These are phyloP conservation scores for Teinopalpus imperialis DNA, from an alignment of 2,888 invertebrate genomes.

Conservation along the genomic window DNA sequence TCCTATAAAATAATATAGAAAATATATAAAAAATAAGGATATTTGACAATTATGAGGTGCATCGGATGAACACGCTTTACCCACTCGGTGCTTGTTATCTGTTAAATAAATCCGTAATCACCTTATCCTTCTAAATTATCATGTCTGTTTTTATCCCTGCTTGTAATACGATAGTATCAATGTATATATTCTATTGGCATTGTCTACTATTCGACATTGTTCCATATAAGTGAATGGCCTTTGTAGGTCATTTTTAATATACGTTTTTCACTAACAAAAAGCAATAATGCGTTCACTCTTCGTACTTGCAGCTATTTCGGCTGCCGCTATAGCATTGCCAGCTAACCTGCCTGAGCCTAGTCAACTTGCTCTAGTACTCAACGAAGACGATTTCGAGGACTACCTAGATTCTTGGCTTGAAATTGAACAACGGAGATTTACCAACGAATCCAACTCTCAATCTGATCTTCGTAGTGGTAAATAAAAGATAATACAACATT, in stretches of 20 bases:
- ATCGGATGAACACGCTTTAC: too few species aligned
- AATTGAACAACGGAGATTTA: conserved; percentile 46
- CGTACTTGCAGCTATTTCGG: conserved; percentile 37
- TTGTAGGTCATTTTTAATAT: not conserved
- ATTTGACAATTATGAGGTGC: too few species aligned
- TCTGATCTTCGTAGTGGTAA: conserved; percentile 50
- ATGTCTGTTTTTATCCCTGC: conserved; percentile 6
- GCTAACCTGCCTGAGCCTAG: conserved; percentile 52
- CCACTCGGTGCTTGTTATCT: not conserved
- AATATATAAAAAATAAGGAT: too few species aligned
- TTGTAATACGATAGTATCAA: conserved; percentile 4
- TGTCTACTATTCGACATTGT: conserved; percentile 8
- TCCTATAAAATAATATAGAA: too few species aligned
- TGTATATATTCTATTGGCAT: conserved; percentile 9
- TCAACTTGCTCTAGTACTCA: conserved; percentile 54
- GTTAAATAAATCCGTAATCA: conserved; percentile 1
- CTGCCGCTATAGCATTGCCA: conserved; percentile 41
- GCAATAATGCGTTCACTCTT: conserved; percentile 34
- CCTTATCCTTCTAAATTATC: conserved; percentile 2
- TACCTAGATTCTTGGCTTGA: conserved; percentile 68
- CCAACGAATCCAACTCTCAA: conserved; percentile 42
- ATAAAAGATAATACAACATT: not conserved
- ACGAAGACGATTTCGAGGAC: conserved; percentile 73
- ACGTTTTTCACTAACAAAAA: not conserved
- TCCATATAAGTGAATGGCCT: conserved; percentile 6